Evolutionary conservation across 2,888 invertebrate species (phyloP), one percentile per base, ranked within the genome.

Genomic region (Prenolepis imparis): DNA sequence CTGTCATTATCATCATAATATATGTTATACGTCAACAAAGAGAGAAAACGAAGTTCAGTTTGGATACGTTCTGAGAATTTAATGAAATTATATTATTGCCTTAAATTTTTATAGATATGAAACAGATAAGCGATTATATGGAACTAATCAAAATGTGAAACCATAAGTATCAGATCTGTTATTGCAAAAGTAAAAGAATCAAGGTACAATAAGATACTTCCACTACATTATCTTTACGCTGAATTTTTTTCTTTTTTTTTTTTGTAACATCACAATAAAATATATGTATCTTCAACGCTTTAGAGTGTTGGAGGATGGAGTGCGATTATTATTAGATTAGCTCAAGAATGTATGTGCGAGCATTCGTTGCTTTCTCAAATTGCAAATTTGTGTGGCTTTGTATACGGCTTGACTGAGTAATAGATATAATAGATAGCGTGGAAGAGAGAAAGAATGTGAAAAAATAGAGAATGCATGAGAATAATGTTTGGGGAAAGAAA

Each of bases 351-450:
- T 74, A 78, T 75, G 55, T 57, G 70, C 21, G 57, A 80, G 64
- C 72, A 72, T 85, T 75, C 57, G 39, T 88, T 87, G 75, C 68
- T 85, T 88, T 84, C 68, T 81, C 15, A 70, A 84, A 48, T 64
- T 61, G 48, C 82, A 84, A 83, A 87, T 81, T 64, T 84, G 67
- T 86, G 83, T 87, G 83, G 87, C 83, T 89, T 86, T 68, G 82
- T 87, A 83, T 84, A 78, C 72, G 82, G 77, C 70, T 84, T 86
- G 85, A 86, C 84, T 66, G 80, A 83, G 73, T 63, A 82, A 84
- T 86, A 83, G 85, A 82, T 78, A 83, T 78, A 84, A 83, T 84
- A 84, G 84, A 32, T 77, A 84, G 55, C 21, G 63, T 80, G 85
- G 63, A 78, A 83, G 74, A 78, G 63, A 87, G 86, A 83, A 87